Conservation (phyloP, 2,797 vertebrate genomes). For the Liasis olivaceus region DNA sequence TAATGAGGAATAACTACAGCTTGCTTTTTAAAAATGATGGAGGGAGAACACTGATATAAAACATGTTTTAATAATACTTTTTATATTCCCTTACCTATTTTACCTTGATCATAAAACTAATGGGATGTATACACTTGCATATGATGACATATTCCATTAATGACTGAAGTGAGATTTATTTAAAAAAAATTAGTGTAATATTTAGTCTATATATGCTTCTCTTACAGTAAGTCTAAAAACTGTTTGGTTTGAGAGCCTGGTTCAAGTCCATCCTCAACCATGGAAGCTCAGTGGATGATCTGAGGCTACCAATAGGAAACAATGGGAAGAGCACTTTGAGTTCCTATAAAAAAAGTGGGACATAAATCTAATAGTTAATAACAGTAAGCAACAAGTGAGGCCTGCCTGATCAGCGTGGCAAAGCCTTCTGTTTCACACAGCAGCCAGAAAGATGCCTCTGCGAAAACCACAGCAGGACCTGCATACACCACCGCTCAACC, state of each 20-base stretch:
- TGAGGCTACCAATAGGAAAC: neutral
- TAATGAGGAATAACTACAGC: neutral
- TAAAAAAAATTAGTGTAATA: neutral
- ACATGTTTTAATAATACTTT: neutral
- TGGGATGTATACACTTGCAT: neutral
- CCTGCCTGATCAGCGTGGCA: neutral
- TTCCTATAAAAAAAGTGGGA: neutral
- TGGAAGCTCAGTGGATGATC: neutral
- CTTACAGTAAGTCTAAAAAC: neutral
- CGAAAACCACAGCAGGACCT: neutral
- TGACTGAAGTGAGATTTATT: neutral
- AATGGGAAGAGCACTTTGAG: neutral
- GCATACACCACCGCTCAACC: neutral
- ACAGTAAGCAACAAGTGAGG: neutral
- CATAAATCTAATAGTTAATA: neutral
- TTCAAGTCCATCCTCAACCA: neutral
- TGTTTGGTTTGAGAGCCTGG: neutral
- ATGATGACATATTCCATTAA: neutral
- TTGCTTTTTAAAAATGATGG: neutral
- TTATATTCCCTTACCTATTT: neutral
- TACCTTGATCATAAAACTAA: neutral
- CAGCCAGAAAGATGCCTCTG: neutral
- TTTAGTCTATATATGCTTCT: neutral
- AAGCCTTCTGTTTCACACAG: neutral
- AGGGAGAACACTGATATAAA: neutral